Conservation (phyloP, 23 tunicate genomes). For the Halocynthia aurantium region DNA sequence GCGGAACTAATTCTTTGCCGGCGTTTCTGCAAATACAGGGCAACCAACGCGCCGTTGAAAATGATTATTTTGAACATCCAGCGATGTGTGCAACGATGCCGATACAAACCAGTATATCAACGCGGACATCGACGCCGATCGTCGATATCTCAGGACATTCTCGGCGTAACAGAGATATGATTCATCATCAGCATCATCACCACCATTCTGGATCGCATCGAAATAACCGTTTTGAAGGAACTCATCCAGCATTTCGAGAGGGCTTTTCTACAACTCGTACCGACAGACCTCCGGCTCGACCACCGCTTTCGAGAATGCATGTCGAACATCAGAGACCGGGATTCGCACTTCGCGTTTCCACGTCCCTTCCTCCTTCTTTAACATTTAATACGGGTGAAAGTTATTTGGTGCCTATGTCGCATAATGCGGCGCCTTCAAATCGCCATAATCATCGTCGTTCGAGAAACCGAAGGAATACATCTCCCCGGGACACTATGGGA, state of each 20-base stretch:
- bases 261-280: not conserved
- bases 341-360: not conserved
- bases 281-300: constrained; percentile 7
- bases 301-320: constrained; percentile 3
- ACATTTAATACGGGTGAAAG: constrained; percentile 9
- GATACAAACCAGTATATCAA: not conserved
- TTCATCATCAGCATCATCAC: constrained; percentile 20
- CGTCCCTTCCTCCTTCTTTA: constrained; percentile 5
- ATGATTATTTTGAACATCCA: constrained; percentile 57
- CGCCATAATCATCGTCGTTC: not conserved
- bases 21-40: constrained; percentile 4
- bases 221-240: not conserved
- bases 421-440: not conserved
- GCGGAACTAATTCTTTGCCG: constrained; percentile 5
- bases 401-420: constrained; percentile 4
- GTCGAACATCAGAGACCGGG: constrained; percentile 2
- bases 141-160: constrained; percentile 1
- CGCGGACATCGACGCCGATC: not conserved
- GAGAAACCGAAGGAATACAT: not conserved
- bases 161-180: constrained; percentile 4
- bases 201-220: not conserved
- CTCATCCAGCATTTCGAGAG: constrained; percentile 4
- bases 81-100: constrained; percentile 20
- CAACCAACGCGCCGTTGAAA: constrained; percentile 54
- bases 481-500: not conserved